A percentile compares a stretch with the other conserved stretches of the same genome.
Conservation (phyloP, 2,113 vertebrate species). For the Furnarius figulus region DNA sequence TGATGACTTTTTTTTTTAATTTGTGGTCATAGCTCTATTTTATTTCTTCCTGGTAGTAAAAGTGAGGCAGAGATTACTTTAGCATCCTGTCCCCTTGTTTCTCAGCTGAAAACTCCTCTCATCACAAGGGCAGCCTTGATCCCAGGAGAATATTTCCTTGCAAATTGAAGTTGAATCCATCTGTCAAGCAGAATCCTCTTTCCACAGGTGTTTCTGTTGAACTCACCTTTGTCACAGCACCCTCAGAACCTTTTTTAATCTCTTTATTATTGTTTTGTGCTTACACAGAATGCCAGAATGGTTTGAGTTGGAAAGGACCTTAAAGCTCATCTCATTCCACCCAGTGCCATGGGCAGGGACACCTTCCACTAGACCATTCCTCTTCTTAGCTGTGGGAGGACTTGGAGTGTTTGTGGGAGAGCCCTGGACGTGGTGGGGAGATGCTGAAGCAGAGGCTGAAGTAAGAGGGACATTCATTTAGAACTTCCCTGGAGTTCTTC, state of each 20-base stretch:
- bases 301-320: not conserved
- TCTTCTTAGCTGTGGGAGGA: not conserved
- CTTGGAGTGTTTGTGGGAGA: not conserved
- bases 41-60: not conserved
- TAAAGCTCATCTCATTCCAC: fast-evolving
- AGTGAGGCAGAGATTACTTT: not conserved
- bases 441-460: not conserved
- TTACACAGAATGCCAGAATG: not conserved
- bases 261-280: not conserved
- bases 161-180: not conserved
- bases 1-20: not conserved
- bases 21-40: not conserved
- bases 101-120: not conserved
- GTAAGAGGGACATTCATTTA: not conserved
- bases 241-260: not conserved
- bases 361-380: not conserved
- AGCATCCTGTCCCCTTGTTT: not conserved
- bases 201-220: not conserved
- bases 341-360: not conserved
- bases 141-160: not conserved
- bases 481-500: not conserved
- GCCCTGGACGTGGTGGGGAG: fast-evolving
- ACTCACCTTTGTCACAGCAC: not conserved
- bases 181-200: not conserved
- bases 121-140: not conserved